Evolutionary conservation across 2,113 vertebrate species (phyloP).

Genomic region (Sciurus niger): DNA sequence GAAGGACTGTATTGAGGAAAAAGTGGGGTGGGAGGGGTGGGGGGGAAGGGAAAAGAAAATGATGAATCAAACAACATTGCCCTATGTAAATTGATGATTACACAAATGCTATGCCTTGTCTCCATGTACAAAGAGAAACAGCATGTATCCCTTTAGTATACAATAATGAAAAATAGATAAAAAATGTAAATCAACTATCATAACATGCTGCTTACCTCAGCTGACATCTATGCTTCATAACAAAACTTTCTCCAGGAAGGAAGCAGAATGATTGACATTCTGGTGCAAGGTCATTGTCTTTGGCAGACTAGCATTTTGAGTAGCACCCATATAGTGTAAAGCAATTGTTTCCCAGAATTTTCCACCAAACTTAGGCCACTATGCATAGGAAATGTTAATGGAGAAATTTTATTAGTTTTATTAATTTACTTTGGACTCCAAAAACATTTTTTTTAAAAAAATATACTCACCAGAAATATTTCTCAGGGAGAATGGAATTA

Average conservation of each 20-base stretch:
- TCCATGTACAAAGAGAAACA: no score
- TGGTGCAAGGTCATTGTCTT: neutral
- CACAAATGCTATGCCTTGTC: no score
- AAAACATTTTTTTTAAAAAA: neutral
- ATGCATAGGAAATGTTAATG: neutral
- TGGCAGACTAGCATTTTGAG: neutral
- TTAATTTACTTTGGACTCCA: slow-evolving; percentile 21
- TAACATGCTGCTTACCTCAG: neutral
- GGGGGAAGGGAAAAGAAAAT: no score
- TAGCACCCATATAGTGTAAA: neutral
- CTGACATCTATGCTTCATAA: neutral
- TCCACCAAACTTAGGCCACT: neutral
- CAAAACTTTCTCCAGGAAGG: slow-evolving; percentile 11
- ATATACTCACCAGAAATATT: neutral
- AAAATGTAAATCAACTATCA: neutral
- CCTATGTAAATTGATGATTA: no score
- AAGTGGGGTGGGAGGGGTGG: no score
- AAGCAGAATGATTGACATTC: neutral
- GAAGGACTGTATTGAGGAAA: no score
- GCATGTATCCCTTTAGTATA: no score
- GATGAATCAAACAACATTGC: no score
- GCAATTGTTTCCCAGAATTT: slow-evolving; percentile 13
- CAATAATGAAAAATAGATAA: no score
- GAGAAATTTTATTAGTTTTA: no score
- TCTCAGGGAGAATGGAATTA: neutral